Base-by-base conservation (phyloP, 2,797 vertebrate genomes). In the Lepilemur septentrionalis region DNA sequence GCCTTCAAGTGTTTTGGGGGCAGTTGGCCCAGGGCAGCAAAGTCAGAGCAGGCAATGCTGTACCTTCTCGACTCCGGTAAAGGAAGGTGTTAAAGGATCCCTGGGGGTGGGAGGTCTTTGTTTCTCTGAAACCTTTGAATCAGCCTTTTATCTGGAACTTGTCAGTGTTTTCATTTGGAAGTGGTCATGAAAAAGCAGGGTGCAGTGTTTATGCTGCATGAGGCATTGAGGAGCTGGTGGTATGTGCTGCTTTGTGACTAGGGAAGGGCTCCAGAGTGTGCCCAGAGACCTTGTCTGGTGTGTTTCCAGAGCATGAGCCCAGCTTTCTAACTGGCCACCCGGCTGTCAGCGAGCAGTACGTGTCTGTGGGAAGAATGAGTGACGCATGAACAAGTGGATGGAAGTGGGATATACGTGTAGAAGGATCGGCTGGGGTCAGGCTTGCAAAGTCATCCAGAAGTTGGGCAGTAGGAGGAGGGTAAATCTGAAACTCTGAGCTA, bases 41-140 rank as follows among this genome's bases (percentile, higher is more conserved):
- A 50, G 75, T 52, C n/a, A 50, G 20, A 78, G 75, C 75, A 55
- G 32, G 20, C 7, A 35, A 23, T n/a, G 22, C 12, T 52, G 20
- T 41, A 7, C 12, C 48, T 25, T 1, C 32, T 81, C 48, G 5
- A 15, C 48, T 63, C 59, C 55, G 23, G 61, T 55, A 92, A 57
- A 7, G 63, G 50, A 46, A 69, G 25, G 15, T 23, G 4, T 52
- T 78, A 10, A 23, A 70, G 79, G 57, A 25, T 67, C 8, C 57
- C 57, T 72, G 73, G 48, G 20, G 25, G 25, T 52, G 50, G 0
- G 12, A 32, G 57, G 50, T 55, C 73, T 91, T 89, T 72, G 52
- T 50, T 70, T 87, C 48, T 90, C 35, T 79, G 73, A 89, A 95
- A 75, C 73, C 41, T 84, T 67, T 25, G 28, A 35, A 18, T 59